phyloP scores from a whole-genome alignment of 2,888 invertebrate genomes.

The Stenodera caucasica region DNA sequence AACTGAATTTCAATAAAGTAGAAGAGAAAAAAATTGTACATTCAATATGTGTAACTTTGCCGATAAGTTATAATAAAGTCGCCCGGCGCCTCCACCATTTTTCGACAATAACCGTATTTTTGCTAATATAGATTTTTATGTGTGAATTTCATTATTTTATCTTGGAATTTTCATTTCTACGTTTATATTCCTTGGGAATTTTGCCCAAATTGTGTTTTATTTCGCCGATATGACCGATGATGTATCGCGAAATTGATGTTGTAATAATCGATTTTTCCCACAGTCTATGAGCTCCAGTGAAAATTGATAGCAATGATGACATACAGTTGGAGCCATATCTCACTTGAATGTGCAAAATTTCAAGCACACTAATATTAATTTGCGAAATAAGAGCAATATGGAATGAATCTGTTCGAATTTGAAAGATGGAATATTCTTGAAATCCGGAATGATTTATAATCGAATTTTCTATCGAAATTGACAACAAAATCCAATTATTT shows the following conservation, averaged over 20 bases:
- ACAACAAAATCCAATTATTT: background rate
- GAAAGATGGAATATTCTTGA: background rate
- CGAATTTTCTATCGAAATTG: background rate
- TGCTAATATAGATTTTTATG: too few species aligned
- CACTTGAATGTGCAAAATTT: background rate
- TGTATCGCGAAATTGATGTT: background rate
- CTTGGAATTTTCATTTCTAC: too few species aligned
- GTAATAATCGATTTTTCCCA: background rate
- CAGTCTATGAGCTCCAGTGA: background rate
- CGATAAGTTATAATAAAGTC: background rate
- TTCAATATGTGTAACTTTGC: too few species aligned
- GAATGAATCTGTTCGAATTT: background rate
- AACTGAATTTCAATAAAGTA: background rate
- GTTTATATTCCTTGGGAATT: too few species aligned
- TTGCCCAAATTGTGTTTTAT: too few species aligned
- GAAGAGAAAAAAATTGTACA: too few species aligned
- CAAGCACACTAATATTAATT: background rate
- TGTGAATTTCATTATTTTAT: too few species aligned
- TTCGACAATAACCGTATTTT: background rate
- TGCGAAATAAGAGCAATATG: background rate
- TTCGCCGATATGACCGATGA: background rate
- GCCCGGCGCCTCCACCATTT: slow-evolving; percentile 5
- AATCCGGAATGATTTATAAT: background rate
- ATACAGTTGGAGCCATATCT: background rate
- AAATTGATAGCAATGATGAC: background rate